These are phyloP conservation scores for Serranus cabrilla DNA, from an alignment of 2,797 vertebrate species.

Conservation along the genomic window DNA sequence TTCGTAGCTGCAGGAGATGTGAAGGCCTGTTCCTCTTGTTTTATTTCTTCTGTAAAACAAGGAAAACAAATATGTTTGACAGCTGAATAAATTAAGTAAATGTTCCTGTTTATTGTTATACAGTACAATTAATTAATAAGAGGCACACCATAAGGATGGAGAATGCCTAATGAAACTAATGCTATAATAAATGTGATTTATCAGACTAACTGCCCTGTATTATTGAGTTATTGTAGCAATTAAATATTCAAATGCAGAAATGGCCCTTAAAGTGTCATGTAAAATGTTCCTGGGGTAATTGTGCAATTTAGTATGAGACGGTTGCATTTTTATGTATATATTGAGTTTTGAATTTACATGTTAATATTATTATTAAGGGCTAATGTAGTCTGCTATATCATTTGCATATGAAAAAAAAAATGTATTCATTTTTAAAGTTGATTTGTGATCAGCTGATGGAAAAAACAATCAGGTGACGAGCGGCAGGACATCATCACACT, in stretches of 20 bases:
- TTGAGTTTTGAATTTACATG: neutral
- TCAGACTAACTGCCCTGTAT: neutral
- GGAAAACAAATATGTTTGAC: neutral
- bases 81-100: neutral
- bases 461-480: neutral
- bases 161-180: neutral
- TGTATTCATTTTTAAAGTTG: too few species aligned
- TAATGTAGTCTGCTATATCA: neutral
- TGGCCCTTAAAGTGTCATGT: neutral
- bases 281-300: neutral
- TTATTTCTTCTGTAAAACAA: too few species aligned
- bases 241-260: neutral
- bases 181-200: neutral
- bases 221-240: neutral
- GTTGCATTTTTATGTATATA: neutral
- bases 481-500: neutral
- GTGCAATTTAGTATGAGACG: neutral
- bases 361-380: neutral
- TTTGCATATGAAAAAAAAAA: neutral
- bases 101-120: neutral
- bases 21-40: too few species aligned
- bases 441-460: constrained; percentile 6
- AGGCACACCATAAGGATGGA: neutral
- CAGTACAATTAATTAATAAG: neutral
- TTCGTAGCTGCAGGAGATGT: neutral